Evolutionary conservation across 2,888 invertebrate genomes (phyloP).

Genomic region (Vanessa cardui): DNA sequence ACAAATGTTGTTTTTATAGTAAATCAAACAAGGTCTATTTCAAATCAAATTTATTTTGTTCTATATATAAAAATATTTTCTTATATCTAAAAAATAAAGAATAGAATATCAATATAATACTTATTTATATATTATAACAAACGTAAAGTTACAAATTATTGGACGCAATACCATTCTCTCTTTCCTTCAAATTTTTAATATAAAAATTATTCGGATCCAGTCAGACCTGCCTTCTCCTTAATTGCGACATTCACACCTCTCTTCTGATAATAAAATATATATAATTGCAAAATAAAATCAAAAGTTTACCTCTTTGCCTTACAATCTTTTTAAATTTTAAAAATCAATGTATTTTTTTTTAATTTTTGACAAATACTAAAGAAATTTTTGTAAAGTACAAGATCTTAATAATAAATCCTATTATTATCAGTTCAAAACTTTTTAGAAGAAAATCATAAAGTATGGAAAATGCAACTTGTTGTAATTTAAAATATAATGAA

Average conservation of each 20-base stretch:
- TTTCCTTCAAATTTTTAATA: conserved; percentile 78
- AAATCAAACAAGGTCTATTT: conserved; percentile 45
- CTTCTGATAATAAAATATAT: conserved; percentile 44
- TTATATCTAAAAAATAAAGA: conserved; percentile 74
- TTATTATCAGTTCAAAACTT: conserved; percentile 76
- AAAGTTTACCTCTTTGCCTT: neutral
- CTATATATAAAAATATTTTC: conserved; percentile 76
- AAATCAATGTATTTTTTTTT: neutral
- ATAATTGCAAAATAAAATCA: conserved; percentile 25
- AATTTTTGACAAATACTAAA: neutral
- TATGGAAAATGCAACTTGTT: neutral
- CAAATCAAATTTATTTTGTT: conserved; percentile 73
- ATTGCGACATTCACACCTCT: conserved; percentile 51
- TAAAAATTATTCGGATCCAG: conserved; percentile 76
- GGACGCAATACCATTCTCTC: conserved; percentile 74
- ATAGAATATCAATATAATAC: conserved; percentile 80
- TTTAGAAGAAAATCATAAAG: conserved; percentile 41
- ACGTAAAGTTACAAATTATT: conserved; percentile 63
- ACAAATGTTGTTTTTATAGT: neutral
- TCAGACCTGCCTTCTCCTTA: conserved; percentile 52
- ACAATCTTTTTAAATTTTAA: neutral
- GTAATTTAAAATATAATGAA: neutral
- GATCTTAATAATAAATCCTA: conserved; percentile 59
- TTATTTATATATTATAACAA: conserved; percentile 64
- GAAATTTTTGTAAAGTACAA: conserved; percentile 1